phyloP scores from a whole-genome alignment of 2,797 vertebrate species.

The Distichodus sexfasciatus region DNA sequence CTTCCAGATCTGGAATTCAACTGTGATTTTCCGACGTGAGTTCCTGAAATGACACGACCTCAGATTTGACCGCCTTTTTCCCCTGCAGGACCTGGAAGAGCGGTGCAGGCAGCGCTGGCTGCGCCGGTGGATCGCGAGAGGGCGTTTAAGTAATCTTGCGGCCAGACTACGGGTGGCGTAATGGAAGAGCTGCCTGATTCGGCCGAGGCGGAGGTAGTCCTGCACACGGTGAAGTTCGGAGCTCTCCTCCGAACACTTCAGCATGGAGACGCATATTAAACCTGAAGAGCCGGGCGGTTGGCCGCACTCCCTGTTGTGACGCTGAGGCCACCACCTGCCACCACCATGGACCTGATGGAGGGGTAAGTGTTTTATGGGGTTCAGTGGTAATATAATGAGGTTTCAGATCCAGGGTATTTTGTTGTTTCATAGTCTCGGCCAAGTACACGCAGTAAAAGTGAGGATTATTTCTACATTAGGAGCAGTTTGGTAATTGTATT shows the following conservation, averaged over 20 bases:
- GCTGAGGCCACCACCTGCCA: constrained; percentile 78
- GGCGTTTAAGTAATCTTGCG: constrained; percentile 59
- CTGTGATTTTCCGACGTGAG: too few species aligned
- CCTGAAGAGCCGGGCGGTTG: constrained; percentile 77
- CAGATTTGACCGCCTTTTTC: too few species aligned
- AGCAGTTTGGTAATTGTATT: too few species aligned
- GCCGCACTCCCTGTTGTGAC: constrained; percentile 81
- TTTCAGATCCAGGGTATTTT: neutral
- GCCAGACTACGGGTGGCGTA: constrained; percentile 70
- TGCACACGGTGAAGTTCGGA: constrained; percentile 71
- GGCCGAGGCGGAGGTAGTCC: constrained; percentile 63
- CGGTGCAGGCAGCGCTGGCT: constrained; percentile 77
- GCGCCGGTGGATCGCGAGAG: constrained; percentile 62
- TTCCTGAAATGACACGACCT: too few species aligned
- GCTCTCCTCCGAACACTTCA: constrained; percentile 75
- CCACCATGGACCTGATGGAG: constrained; percentile 88
- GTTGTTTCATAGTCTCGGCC: too few species aligned
- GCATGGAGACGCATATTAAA: constrained; percentile 75
- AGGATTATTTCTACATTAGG: too few species aligned
- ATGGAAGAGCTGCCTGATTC: constrained; percentile 44
- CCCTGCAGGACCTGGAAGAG: constrained; percentile 58
- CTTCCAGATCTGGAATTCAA: too few species aligned
- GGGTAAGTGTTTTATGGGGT: constrained; percentile 75
- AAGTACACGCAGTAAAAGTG: too few species aligned
- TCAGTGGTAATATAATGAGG: neutral